Percentiles rank a stretch among this genome's conserved stretches.
These are phyloP conservation scores for Brachionus rotundiformis DNA, from an alignment of 1,140 invertebrate genomes.

Conservation along the genomic window DNA sequence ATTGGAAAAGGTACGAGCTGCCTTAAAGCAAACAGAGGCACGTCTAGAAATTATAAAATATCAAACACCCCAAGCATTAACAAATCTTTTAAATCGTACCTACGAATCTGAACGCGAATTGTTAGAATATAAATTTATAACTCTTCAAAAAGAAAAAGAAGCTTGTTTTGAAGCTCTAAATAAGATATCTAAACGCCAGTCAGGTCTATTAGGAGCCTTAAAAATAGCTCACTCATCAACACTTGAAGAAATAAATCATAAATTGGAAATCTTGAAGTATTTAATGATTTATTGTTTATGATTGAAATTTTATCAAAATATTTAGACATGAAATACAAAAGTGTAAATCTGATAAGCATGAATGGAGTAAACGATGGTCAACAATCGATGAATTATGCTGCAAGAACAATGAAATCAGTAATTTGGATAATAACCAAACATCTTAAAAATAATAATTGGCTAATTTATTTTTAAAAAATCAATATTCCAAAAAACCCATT, in stretches of 20 bases:
- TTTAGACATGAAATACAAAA: conserved; percentile 33
- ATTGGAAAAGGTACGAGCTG: conserved; percentile 39
- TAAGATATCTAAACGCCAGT: conserved; percentile 44
- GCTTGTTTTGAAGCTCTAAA: conserved; percentile 41
- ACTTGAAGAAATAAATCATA: conserved; percentile 45
- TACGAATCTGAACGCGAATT: conserved; percentile 43
- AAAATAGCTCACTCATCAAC: conserved; percentile 50
- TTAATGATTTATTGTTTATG: too few species aligned
- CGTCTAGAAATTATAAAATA: conserved; percentile 28
- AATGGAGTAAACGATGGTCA: conserved; percentile 45
- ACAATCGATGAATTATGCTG: conserved; percentile 19
- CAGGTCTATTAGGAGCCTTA: conserved; percentile 24
- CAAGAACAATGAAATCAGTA: background rate
- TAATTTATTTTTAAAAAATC: too few species aligned
- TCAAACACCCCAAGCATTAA: conserved; percentile 39
- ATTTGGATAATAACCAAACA: background rate
- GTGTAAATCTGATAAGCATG: conserved; percentile 38
- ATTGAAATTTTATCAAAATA: background rate
- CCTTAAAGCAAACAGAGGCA: conserved; percentile 23
- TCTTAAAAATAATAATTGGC: too few species aligned
- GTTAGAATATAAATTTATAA: conserved; percentile 35
- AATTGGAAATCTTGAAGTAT: conserved; percentile 32
- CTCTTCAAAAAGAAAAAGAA: conserved; percentile 43
- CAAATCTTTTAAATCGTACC: conserved; percentile 32
- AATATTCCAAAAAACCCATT: too few species aligned